phyloP scores from a whole-genome alignment of 2,113 vertebrate species.

The Lathamus discolor region DNA sequence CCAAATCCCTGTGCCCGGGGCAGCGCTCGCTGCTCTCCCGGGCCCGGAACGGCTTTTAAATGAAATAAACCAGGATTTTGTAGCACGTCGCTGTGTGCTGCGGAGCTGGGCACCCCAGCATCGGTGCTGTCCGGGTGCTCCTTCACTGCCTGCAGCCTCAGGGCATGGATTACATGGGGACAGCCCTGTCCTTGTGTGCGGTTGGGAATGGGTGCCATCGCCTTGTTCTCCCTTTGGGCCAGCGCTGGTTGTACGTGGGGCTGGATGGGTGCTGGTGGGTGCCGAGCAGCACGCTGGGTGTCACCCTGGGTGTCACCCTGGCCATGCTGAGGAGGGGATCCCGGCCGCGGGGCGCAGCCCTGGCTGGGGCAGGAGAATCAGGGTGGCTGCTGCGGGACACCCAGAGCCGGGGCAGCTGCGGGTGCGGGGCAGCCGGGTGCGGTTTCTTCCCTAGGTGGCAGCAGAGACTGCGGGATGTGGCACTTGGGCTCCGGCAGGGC shows the following conservation, averaged over 20 bases:
- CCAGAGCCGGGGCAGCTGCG: neutral
- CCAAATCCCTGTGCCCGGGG: neutral
- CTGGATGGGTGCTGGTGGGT: neutral
- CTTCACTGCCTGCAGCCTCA: accelerated
- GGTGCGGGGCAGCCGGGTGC: accelerated
- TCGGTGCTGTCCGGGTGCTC: neutral
- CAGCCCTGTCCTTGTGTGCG: neutral
- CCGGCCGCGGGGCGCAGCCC: neutral
- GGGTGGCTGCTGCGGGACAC: too few relatives aligned
- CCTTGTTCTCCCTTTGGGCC: neutral
- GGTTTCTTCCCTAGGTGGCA: slow-evolving; percentile 26
- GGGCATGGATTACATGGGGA: accelerated
- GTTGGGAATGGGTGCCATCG: accelerated
- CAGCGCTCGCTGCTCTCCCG: accelerated
- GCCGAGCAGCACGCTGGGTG: neutral
- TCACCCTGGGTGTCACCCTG: neutral
- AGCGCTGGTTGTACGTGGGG: neutral
- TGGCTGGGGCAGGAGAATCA: neutral
- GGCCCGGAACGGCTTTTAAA: neutral
- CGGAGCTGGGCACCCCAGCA: accelerated
- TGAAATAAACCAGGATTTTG: slow-evolving; percentile 25
- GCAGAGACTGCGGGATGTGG: neutral
- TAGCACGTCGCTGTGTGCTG: neutral
- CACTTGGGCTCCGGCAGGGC: accelerated
- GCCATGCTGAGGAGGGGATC: accelerated